phyloP scores from a whole-genome alignment of 2,797 vertebrate genomes.

The Neoniphon sammara region DNA sequence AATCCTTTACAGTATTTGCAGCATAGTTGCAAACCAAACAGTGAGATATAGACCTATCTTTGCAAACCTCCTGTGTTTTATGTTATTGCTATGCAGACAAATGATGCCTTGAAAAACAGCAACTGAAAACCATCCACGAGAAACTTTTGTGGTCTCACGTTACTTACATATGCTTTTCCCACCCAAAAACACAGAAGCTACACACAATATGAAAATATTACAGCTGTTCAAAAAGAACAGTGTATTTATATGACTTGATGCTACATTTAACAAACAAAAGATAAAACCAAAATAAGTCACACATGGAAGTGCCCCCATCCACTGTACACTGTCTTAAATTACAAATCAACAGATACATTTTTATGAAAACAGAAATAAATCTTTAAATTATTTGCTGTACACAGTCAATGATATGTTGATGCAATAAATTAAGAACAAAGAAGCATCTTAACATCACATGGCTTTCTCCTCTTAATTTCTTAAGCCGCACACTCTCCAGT shows the following conservation, averaged over 20 bases:
- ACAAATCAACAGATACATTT: constrained; percentile 22
- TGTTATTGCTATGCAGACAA: constrained; percentile 36
- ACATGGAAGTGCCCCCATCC: background rate
- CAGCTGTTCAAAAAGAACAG: constrained; percentile 18
- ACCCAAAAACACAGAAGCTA: background rate
- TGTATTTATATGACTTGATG: background rate
- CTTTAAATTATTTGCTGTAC: constrained; percentile 42
- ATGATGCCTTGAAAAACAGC: background rate
- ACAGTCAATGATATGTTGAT: constrained; percentile 35
- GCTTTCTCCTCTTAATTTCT: constrained; percentile 42
- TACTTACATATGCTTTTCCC: background rate
- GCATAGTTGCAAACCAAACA: constrained; percentile 17
- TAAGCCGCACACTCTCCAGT: background rate
- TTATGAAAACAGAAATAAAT: constrained; percentile 5
- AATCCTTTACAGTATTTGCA: constrained; percentile 20
- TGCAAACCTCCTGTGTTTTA: background rate
- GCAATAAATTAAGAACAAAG: constrained; percentile 51
- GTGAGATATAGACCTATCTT: background rate
- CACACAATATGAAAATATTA: constrained; percentile 37
- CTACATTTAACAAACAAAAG: constrained; percentile 19
- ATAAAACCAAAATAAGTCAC: background rate
- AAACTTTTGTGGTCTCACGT: background rate
- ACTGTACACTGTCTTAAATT: constrained; percentile 15
- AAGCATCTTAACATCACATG: constrained; percentile 22
- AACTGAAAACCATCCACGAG: background rate